Evolutionary conservation across 1,140 invertebrate species (phyloP).

Genomic region (Pararge aegeria): DNA sequence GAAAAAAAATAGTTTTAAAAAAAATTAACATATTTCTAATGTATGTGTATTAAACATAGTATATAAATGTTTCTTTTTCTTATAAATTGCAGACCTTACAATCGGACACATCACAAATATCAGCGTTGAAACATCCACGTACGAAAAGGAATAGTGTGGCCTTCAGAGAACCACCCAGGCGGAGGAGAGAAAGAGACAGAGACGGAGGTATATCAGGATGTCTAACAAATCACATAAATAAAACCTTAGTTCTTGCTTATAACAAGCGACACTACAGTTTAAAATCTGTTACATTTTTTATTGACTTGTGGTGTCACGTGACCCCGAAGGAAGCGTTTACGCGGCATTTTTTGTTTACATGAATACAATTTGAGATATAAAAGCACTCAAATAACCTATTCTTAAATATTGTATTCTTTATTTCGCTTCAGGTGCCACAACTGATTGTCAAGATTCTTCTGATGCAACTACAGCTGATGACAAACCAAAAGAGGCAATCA

Average conservation of each 20-base stretch:
- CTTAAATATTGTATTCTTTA: too few species aligned
- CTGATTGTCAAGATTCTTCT: conserved; percentile 75
- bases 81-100: conserved; percentile 26
- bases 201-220: conserved; percentile 35
- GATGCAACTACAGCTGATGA: conserved; percentile 74
- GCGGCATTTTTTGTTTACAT: too few species aligned
- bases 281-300: too few species aligned
- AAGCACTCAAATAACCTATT: too few species aligned
- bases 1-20: not conserved
- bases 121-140: conserved; percentile 31
- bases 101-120: conserved; percentile 40
- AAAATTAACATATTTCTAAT: too few species aligned
- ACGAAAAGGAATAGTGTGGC: conserved; percentile 42
- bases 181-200: conserved; percentile 38
- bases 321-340: too few species aligned
- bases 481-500: conserved; percentile 61
- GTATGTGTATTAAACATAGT: too few species aligned
- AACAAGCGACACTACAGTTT: too few species aligned
- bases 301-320: too few species aligned
- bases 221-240: too few species aligned
- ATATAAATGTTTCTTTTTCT: not conserved
- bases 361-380: too few species aligned
- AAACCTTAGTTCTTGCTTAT: too few species aligned
- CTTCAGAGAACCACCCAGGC: conserved; percentile 48
- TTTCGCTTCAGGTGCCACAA: conserved; percentile 67